A percentile compares a stretch with the other conserved stretches of the same genome.
phyloP scores from a whole-genome alignment of 2,888 invertebrate genomes.

The Nesidiocoris tenuis region DNA sequence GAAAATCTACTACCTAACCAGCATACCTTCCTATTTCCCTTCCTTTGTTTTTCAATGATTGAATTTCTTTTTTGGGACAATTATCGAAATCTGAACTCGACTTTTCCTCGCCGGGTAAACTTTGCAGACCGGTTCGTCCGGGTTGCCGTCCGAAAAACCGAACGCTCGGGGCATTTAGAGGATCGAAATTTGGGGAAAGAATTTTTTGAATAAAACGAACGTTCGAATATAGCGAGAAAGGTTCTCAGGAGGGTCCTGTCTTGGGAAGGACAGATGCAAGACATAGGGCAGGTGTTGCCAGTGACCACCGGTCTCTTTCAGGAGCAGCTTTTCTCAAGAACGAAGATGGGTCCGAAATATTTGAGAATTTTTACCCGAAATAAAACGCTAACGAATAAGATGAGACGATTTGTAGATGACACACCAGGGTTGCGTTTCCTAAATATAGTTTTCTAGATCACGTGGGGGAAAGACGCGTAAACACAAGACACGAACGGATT shows the following conservation, averaged over 20 bases:
- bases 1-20: no score
- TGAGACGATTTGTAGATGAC: no score
- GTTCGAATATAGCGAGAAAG: slow-evolving; percentile 7
- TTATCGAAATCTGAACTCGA: no score
- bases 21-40: no score
- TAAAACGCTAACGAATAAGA: background rate
- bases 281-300: slow-evolving; percentile 27
- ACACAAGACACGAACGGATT: slow-evolving; percentile 17
- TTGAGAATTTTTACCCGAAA: background rate
- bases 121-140: slow-evolving; percentile 27
- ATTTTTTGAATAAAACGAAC: slow-evolving; percentile 8
- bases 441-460: background rate
- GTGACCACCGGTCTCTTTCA: slow-evolving; percentile 15
- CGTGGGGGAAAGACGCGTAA: background rate
- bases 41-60: no score
- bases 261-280: slow-evolving; percentile 35
- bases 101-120: background rate
- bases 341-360: background rate
- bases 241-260: slow-evolving; percentile 1
- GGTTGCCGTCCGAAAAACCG: background rate
- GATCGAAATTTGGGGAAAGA: background rate
- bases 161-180: background rate
- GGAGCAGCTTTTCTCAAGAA: background rate
- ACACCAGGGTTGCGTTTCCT: no score
- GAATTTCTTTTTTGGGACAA: no score